Base-by-base conservation (phyloP, 2,113 vertebrate species). In the Aegotheles bennettii region DNA sequence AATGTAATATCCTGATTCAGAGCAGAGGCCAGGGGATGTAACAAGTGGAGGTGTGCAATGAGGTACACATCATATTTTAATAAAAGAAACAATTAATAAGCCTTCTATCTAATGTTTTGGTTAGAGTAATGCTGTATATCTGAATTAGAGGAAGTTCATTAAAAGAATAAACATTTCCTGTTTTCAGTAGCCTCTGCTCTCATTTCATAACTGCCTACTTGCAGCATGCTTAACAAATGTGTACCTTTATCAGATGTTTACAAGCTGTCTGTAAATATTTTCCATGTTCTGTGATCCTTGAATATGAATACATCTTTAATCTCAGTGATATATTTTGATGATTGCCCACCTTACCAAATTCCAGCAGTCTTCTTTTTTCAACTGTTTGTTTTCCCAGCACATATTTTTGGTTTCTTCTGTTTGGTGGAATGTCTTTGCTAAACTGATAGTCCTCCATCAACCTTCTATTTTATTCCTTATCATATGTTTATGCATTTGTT, bases 11-110 rank as follows among this genome's bases (percentile, higher is more conserved):
- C 31, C 48, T 61, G 48, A 63, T 42, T 25, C 23, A 38, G 23
- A 65, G 4, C 8, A 67, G 33, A 42, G 31, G 19, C 13, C 35
- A 61, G 19, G 7, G 38, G 11, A 9, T 61, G 17, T 13, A 35
- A 59, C 4, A 76, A 65, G 11, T 20, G 6, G 5, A 43, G 11
- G 3, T 36, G 42, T 23, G 10, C 16, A 79, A 6, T 18, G 11
- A 81, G 13, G 40, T 6, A 14, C 7, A 10, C 1, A 5, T 0
- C 24, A 63, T 48, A 2, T 16, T 56, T 82, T 35, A 3, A 13
- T n/a, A n/a, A 42, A 36, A 21, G 3, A 38, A 74, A 10, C 7
- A 13, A 14, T 23, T 31, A 59, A 33, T 24, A 9, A 64, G 1
- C 9, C 4, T 75, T n/a, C 21, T 13, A 13, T 13, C 11, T 59